Evolutionary conservation across 2,888 invertebrate species (phyloP).

Genomic region (Teleiodes luculella): DNA sequence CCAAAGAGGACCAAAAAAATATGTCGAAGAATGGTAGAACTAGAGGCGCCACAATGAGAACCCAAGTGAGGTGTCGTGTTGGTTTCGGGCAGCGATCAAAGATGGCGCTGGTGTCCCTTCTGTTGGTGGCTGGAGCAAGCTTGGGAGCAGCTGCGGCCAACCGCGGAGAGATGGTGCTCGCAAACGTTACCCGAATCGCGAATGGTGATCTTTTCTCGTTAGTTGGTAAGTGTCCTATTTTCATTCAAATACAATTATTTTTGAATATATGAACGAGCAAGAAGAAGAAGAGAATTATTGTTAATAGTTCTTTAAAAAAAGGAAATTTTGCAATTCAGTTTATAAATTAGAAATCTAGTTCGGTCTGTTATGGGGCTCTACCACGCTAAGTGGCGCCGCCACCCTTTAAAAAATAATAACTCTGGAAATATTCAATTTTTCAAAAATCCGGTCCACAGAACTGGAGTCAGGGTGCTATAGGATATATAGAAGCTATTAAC

Average conservation of each 20-base stretch:
- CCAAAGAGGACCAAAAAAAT: constrained; percentile 1
- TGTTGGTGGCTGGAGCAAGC: constrained; percentile 33
- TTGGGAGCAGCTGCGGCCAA: constrained; percentile 31
- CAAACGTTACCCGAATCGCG: constrained; percentile 78
- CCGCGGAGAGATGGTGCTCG: constrained; percentile 58
- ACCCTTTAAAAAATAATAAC: too few relatives aligned
- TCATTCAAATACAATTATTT: background rate
- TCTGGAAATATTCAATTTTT: too few relatives aligned
- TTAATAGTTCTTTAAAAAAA: too few relatives aligned
- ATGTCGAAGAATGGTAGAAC: constrained; percentile 33
- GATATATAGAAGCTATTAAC: too few relatives aligned
- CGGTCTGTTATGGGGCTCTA: too few relatives aligned
- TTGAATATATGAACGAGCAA: too few relatives aligned
- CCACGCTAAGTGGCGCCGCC: too few relatives aligned
- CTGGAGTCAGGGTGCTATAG: too few relatives aligned
- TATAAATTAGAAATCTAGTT: too few relatives aligned
- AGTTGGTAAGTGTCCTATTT: constrained; percentile 55
- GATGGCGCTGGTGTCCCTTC: constrained; percentile 54
- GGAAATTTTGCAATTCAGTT: too few relatives aligned
- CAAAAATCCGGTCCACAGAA: too few relatives aligned
- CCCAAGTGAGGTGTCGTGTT: constrained; percentile 19
- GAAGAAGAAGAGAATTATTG: too few relatives aligned
- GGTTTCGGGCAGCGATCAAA: constrained; percentile 29
- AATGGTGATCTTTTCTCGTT: constrained; percentile 80
- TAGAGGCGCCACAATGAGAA: constrained; percentile 1